A percentile compares a stretch with the other conserved stretches of the same genome.
These are phyloP conservation scores for Muscina levida DNA, from an alignment of 2,888 invertebrate genomes.

Conservation along the genomic window DNA sequence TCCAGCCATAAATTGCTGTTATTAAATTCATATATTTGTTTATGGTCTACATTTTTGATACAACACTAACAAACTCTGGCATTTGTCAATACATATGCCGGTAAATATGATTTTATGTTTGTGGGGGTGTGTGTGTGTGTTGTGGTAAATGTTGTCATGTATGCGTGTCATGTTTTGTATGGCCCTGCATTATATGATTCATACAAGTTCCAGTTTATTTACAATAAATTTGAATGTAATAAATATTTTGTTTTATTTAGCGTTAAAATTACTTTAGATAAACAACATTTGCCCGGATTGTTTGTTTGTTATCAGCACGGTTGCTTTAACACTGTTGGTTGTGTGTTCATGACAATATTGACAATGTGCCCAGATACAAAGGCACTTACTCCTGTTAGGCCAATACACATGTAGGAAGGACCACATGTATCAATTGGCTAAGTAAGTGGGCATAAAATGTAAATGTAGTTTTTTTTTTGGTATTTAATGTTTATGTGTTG, in stretches of 20 bases:
- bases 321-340: background rate
- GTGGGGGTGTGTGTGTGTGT: slow-evolving; percentile 11
- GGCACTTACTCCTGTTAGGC: background rate
- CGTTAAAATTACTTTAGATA: slow-evolving; percentile 65
- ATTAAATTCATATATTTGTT: slow-evolving; percentile 45
- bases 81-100: background rate
- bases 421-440: too few relatives aligned
- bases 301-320: background rate
- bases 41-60: slow-evolving; percentile 31
- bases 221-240: slow-evolving; percentile 59
- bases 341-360: background rate
- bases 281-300: slow-evolving; percentile 40
- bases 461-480: too few relatives aligned
- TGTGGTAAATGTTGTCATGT: too few relatives aligned
- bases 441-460: too few relatives aligned
- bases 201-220: slow-evolving; percentile 45
- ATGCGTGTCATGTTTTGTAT: too few relatives aligned
- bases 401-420: background rate
- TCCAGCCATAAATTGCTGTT: slow-evolving; percentile 30
- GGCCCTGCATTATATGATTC: too few relatives aligned
- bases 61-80: background rate
- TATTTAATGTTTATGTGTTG: too few relatives aligned
- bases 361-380: too few relatives aligned
- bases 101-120: background rate
- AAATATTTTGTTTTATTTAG: slow-evolving; percentile 66